These are phyloP conservation scores for Alviniconcha strummeri DNA, from an alignment of 2,888 invertebrate species.

Conservation along the genomic window DNA sequence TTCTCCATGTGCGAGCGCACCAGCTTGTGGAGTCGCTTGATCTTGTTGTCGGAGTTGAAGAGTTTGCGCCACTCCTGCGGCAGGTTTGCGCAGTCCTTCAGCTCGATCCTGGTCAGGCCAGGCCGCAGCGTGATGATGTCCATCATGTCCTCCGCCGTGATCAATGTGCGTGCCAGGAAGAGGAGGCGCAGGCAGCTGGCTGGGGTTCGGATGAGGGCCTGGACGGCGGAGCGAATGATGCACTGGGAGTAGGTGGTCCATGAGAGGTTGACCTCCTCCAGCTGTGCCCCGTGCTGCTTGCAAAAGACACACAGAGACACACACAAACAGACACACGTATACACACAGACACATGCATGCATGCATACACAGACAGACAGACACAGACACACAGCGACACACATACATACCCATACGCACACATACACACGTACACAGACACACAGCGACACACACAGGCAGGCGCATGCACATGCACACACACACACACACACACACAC, in stretches of 20 bases:
- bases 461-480: neutral
- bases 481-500: neutral
- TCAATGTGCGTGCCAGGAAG: slow-evolving; percentile 11
- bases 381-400: neutral
- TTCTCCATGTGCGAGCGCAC: neutral
- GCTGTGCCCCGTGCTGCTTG: slow-evolving; percentile 27
- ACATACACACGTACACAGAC: neutral
- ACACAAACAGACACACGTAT: neutral
- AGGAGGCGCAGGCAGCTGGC: neutral
- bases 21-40: slow-evolving; percentile 7
- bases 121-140: neutral
- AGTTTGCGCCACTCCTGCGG: slow-evolving; percentile 10
- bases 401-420: no score
- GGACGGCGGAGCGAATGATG: slow-evolving; percentile 24
- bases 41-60: slow-evolving; percentile 13
- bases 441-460: neutral
- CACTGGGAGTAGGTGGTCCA: slow-evolving; percentile 30
- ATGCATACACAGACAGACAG: neutral
- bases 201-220: slow-evolving; percentile 16
- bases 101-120: slow-evolving; percentile 5
- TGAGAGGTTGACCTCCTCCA: slow-evolving; percentile 31
- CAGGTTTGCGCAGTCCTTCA: slow-evolving; percentile 20
- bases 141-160: neutral
- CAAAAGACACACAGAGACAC: neutral
- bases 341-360: no score